Evolutionary conservation across 2,113 vertebrate genomes (phyloP).

Genomic region (Todiramphus saurophagus): DNA sequence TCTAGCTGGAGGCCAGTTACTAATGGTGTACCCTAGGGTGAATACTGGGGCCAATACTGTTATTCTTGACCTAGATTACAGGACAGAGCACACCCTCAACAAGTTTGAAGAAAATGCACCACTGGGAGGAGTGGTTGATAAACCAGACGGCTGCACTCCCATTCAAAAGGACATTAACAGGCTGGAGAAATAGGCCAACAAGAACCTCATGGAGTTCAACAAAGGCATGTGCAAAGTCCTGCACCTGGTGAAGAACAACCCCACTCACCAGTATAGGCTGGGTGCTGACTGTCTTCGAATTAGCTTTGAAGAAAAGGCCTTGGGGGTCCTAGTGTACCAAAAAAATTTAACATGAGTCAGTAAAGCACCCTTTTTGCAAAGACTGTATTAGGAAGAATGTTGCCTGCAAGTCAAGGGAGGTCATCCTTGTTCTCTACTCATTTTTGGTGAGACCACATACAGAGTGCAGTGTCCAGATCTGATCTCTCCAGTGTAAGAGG

Average conservation of each 20-base stretch:
- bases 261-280: accelerated
- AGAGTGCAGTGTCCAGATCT: not conserved
- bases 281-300: not conserved
- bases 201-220: not conserved
- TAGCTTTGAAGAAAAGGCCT: not conserved
- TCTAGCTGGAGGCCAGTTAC: not conserved
- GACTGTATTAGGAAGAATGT: not conserved
- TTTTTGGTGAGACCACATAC: not conserved
- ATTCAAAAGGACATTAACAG: not conserved
- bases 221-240: not conserved
- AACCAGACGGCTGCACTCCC: not conserved
- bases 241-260: not conserved
- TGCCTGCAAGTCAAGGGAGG: accelerated
- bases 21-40: not conserved
- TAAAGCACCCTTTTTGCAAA: not conserved
- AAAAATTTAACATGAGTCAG: not conserved
- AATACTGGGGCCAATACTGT: not conserved
- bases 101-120: not conserved
- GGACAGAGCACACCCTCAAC: not conserved
- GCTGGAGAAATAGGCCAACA: not conserved
- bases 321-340: not conserved
- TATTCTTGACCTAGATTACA: not conserved
- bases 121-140: not conserved
- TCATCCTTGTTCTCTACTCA: not conserved
- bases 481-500: not conserved